Evolutionary conservation across 2,113 vertebrate species (phyloP), one percentile per base, ranked within the genome.

Genomic region (Thymallus thymallus): DNA sequence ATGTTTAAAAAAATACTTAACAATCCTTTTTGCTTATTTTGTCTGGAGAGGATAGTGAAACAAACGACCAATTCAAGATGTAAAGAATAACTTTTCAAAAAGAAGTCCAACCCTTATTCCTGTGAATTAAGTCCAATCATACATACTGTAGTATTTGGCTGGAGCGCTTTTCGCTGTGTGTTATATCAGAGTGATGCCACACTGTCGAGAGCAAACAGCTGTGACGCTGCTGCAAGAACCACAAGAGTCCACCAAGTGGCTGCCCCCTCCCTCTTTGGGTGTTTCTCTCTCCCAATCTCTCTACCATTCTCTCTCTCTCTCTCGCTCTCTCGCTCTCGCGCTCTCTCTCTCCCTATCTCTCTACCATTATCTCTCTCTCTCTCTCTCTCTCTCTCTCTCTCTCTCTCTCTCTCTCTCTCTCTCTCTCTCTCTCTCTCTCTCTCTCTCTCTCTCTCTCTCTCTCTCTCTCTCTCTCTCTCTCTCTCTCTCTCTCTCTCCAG

Each of bases 161-260:
- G 55, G 71, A 30, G 5, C 60, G 75, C 73, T 69, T 84, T 69
- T 72, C 20, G 5, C 41, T 46, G 58, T 82, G 61, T 82, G 66
- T 61, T 81, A 68, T 46, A 71, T 73, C 71, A 62, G 68, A 86
- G 79, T 76, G 77, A 65, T 80, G 78, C 74, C 67, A 77, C 64
- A 77, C 84, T 86, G 86, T 75, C 83, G 74, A 79, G 86, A 83
- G 87, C 76, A 88, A 87, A 82, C 78, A 90, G 77, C 73, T 88
- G 71, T 88, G 83, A 88, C 81, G 65, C 88, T 76, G 78, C 79
- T 82, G 80, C 81, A 85, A 78, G 83, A 86, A 89, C 86, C 82
- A 82, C 79, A 88, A 86, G 84, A 89, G 86, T 86, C 84, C 87
- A 89, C 84, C 83, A 88, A 85, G 83, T 69, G 77, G 78, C 83